Percentiles rank a stretch among this genome's conserved stretches.
phyloP scores from a whole-genome alignment of 1,140 invertebrate genomes.

The Dinothrombium tinctorium region DNA sequence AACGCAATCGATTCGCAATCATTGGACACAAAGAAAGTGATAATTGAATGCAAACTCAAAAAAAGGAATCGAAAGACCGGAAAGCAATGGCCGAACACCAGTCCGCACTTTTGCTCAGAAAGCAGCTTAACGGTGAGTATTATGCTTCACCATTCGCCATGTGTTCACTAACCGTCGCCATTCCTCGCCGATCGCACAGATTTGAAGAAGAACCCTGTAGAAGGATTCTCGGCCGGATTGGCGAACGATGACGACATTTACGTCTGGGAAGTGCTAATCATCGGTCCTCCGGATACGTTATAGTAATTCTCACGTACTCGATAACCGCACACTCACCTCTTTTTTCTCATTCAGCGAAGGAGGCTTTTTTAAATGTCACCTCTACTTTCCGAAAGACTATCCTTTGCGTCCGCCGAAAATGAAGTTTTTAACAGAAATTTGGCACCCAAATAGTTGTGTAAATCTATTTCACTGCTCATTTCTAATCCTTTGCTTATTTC shows the following conservation, averaged over 20 bases:
- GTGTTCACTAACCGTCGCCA: not conserved
- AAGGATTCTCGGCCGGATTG: conserved; percentile 96
- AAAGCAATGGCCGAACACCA: conserved; percentile 28
- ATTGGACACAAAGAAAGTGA: not conserved
- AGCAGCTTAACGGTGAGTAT: conserved; percentile 67
- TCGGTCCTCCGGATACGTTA: conserved; percentile 91
- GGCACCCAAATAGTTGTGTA: conserved; percentile 92
- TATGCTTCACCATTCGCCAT: conserved; percentile 3
- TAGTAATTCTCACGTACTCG: too few species aligned
- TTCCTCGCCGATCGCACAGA: conserved; percentile 29
- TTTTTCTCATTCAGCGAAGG: conserved; percentile 51
- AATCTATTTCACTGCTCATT: not conserved
- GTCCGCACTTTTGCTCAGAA: conserved; percentile 74
- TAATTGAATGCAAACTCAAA: not conserved
- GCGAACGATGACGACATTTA: conserved; percentile 99
- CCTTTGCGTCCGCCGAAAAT: conserved; percentile 91
- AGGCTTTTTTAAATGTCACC: conserved; percentile 91
- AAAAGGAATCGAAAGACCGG: not conserved
- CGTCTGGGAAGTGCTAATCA: conserved; percentile 96
- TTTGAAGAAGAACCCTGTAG: conserved; percentile 92
- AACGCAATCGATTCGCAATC: not conserved
- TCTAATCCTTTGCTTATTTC: too few species aligned
- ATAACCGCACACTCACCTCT: too few species aligned
- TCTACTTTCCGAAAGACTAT: conserved; percentile 96
- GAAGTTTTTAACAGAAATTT: conserved; percentile 99